Base-by-base conservation (phyloP, 2,113 vertebrate species). In the Chamaetylas fuelleborni region DNA sequence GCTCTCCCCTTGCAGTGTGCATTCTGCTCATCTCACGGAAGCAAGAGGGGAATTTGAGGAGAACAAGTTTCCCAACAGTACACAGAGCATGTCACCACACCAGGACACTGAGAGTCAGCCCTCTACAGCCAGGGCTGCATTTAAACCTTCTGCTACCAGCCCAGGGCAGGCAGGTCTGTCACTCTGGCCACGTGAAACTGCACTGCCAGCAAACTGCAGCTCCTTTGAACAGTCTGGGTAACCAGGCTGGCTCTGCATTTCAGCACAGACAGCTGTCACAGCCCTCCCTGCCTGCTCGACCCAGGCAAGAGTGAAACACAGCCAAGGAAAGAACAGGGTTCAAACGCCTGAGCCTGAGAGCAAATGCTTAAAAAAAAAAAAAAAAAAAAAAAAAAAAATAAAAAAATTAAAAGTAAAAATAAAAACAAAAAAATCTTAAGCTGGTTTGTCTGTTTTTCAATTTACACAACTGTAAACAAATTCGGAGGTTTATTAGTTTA, bases 401-500 rank as follows among this genome's bases (percentile, higher is more conserved):
- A 40, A 40, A 6, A 40, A 40, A 38, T 22, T 8, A 64, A 90
- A 82, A 26, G n/a, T 13, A 73, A 92, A 80, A 92, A 58, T 20
- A 86, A 92, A 73, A 95, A 81, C 89, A 96, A 94, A 96, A 85
- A 83, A 80, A 71, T 28, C 43, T 85, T 90, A 87, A 82, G 72
- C 58, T 73, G 66, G 54, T 72, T 95, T 86, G 51, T 82, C 86
- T 86, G 70, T 64, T 96, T 92, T 91, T 61, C 58, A 87, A 40
- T 89, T 86, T 89, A 90, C 15, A 91, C 40, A 81, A 69, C 69
- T 40, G 42, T 88, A 97, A 97, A 93, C 81, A 95, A 86, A 92
- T 70, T 42, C 67, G 69, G 88, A 67, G n/a, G 86, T 96, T 97
- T 97, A 81, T 92, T 96, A 90, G 78, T 88, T 95, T 93, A 53